Conservation (phyloP, 2,113 vertebrate genomes). For the Polyodon spathula region DNA sequence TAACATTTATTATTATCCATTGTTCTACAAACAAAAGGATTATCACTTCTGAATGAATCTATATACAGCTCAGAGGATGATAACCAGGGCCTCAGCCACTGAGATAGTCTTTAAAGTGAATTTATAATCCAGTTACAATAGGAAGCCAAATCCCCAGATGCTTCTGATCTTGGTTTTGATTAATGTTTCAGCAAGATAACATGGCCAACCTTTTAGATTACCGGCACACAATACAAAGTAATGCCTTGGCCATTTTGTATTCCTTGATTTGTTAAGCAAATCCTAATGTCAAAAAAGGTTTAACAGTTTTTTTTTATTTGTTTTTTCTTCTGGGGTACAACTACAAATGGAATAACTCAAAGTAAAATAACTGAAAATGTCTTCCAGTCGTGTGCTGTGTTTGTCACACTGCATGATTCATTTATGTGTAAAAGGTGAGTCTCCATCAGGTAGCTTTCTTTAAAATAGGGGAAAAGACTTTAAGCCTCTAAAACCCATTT, state of each 20-base stretch:
- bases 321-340: constrained; percentile 79
- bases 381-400: background rate
- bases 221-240: constrained; percentile 31
- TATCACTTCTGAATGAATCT: constrained; percentile 51
- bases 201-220: constrained; percentile 21
- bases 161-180: constrained; percentile 2
- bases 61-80: constrained; percentile 38
- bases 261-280: constrained; percentile 44
- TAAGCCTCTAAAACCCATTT: no score
- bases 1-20: constrained; percentile 38
- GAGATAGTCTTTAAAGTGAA: constrained; percentile 31
- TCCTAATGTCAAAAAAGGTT: constrained; percentile 27
- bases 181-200: constrained; percentile 7
- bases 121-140: constrained; percentile 21
- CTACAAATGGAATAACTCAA: constrained; percentile 42
- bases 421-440: background rate
- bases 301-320: constrained; percentile 21
- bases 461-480: no score
- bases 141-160: constrained; percentile 11
- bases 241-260: constrained; percentile 49
- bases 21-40: constrained; percentile 46
- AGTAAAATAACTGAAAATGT: no score
- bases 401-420: background rate
- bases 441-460: no score
- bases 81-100: constrained; percentile 15